phyloP scores from a whole-genome alignment of 2,113 vertebrate genomes.

The Vireo altiloquus region DNA sequence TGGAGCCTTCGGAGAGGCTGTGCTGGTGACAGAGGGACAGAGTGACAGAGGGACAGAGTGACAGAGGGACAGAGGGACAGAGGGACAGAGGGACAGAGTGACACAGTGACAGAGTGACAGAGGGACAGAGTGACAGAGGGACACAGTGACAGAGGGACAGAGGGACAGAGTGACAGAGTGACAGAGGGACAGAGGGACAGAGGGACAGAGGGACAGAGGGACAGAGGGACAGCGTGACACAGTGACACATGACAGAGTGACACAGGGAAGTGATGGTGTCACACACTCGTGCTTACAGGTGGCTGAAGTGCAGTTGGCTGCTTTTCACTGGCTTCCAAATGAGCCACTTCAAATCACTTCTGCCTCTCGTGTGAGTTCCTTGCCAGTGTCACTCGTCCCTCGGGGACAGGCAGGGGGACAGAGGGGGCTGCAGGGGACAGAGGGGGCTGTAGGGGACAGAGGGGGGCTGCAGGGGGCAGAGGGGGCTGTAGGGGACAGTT shows the following conservation, averaged over 20 bases:
- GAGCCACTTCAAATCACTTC: background rate
- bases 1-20: background rate
- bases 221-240: too few species aligned
- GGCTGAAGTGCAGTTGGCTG: background rate
- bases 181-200: too few species aligned
- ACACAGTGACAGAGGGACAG: too few species aligned
- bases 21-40: background rate
- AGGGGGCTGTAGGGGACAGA: background rate
- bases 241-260: too few species aligned
- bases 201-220: too few species aligned
- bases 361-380: fast-evolving
- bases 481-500: background rate
- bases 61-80: too few species aligned
- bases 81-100: too few species aligned
- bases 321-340: background rate
- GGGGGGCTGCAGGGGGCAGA: background rate
- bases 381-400: background rate
- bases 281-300: background rate
- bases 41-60: too few species aligned
- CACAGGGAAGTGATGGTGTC: background rate
- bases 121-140: too few species aligned
- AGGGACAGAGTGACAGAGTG: too few species aligned
- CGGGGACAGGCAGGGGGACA: background rate
- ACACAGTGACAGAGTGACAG: too few species aligned
- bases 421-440: background rate